Base-by-base conservation (phyloP, 1,140 invertebrate genomes). In the Drosophila truncata region DNA sequence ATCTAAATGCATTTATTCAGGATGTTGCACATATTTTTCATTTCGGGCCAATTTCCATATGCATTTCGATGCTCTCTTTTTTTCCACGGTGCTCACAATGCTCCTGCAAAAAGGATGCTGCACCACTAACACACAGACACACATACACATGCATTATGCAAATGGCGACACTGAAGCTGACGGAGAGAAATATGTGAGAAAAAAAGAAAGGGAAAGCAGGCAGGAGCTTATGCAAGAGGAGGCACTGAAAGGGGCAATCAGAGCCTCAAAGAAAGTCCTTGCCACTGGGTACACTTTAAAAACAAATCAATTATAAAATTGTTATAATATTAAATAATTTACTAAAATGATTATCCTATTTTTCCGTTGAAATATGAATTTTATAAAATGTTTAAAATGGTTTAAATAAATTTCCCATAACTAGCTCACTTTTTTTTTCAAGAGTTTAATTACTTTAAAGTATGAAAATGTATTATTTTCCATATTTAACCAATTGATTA, bases 91-190 rank as follows among this genome's bases (percentile, higher is more conserved):
- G 79, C 82, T 35, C 31, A 65, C 74, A 72, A 62, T 67, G 83
- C 83, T 66, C 75, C 83, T 66, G 62, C 13, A 54, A 54, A 78
- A 80, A 82, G 82, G 65, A 87, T 69, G 83, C 80, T 31, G 61
- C 76, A 63, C 37, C 20, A 25, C 52, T 16, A 31, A 25, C 61
- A 35, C 47, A 31, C 10, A 42, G 14, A 25, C 62, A 66, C 41
- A 25, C 10, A 31, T 33, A 57, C 49, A 31, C 20, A 31, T 41
- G 42, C 69, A 72, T 50, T 35, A 72, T 72, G 65, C 65, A 72
- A 72, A 72, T 71, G 50, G 65, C 65, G 69, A 72, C 69, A 69
- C 46, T 69, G 66, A 52, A 66, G 66, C 66, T 69, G 66, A 69
- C 61, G 66, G 27, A 42, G 57, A 44, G n/a, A 62, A 62, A 44